Conservation (phyloP, 2,888 invertebrate genomes). For the Morinoia aosen region DNA sequence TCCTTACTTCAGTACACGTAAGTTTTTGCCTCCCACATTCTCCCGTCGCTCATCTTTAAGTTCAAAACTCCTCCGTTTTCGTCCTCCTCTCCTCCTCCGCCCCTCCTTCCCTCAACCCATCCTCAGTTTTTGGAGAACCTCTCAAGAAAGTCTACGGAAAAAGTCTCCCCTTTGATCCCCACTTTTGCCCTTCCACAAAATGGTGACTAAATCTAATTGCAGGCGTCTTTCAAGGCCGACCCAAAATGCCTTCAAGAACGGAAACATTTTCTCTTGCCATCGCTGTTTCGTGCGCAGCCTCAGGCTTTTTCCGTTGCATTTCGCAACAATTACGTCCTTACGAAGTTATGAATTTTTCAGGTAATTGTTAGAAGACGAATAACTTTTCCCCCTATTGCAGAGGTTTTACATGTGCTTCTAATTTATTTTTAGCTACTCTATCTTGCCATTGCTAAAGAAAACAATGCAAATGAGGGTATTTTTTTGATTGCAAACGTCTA, state of each 20-base stretch:
- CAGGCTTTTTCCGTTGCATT: not conserved
- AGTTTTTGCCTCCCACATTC: not conserved
- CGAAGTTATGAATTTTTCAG: not conserved
- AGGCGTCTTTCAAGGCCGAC: constrained; percentile 7
- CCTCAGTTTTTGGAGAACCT: constrained; percentile 4
- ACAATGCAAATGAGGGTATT: not conserved
- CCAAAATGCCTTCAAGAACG: constrained; percentile 47
- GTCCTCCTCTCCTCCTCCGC: not conserved
- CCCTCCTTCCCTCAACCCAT: not conserved
- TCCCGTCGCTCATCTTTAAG: not conserved
- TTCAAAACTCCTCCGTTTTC: not conserved
- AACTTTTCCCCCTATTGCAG: not conserved
- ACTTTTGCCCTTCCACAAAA: constrained; percentile 28
- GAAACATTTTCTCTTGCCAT: not conserved
- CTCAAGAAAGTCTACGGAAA: constrained; percentile 31
- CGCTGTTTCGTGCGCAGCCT: not conserved
- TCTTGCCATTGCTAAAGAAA: not conserved
- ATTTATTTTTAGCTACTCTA: too few relatives aligned
- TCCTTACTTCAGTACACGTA: not conserved
- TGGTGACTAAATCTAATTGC: constrained; percentile 54
- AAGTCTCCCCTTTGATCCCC: constrained; percentile 11
- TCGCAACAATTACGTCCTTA: not conserved
- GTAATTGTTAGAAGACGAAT: not conserved
- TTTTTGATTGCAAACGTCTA: too few relatives aligned
- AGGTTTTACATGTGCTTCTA: too few relatives aligned